Evolutionary conservation across 2,797 vertebrate genomes (phyloP), one percentile per base, ranked within the genome.

Genomic region (Phylloscopus collybita): DNA sequence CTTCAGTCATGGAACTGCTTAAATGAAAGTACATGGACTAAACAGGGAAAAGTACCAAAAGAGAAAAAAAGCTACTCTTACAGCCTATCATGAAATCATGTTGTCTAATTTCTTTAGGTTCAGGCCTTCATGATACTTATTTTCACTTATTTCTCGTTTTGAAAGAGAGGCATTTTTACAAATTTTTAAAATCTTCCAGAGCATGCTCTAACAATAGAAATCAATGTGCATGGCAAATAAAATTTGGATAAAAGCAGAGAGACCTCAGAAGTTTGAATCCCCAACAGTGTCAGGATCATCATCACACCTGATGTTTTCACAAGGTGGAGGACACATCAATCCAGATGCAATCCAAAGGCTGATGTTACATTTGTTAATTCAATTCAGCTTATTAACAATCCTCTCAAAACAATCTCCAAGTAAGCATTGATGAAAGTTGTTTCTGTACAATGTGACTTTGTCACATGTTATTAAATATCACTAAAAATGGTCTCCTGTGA

Each of bases 191-290:
- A 23, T 51, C 18, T 62, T 80, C 44, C 47, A 34, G 49, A 38
- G n/a, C 0, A 0, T 6, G 7, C 19, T 86, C 51, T 49, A 82
- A 42, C 14, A 42, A 47, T 0, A 51, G 8, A 67, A 86, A 61
- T 18, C 40, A 70, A 27, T 0, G 10, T 26, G 15, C 23, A 49
- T 4, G 17, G 10, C 65, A 96, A 94, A 47, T 15, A 49, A 19
- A 80, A 36, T 17, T 4, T 64, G 5, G 16, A 25, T 13, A 36
- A 23, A 40, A 57, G 30, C 49, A 57, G 30, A 5, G 17, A 75
- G 16, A 78, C 15, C 50, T 80, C 62, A 34, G 11, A 80, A 72
- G 17, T 13, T 11, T 53, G 30, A 26, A 83, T 19, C 67, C 38
- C 18, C 53, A 62, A 4, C 5, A 32, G 23, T 2, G 2, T 50